Base-by-base conservation (phyloP, 2,797 vertebrate genomes). In the Bryconaethiops microstoma region DNA sequence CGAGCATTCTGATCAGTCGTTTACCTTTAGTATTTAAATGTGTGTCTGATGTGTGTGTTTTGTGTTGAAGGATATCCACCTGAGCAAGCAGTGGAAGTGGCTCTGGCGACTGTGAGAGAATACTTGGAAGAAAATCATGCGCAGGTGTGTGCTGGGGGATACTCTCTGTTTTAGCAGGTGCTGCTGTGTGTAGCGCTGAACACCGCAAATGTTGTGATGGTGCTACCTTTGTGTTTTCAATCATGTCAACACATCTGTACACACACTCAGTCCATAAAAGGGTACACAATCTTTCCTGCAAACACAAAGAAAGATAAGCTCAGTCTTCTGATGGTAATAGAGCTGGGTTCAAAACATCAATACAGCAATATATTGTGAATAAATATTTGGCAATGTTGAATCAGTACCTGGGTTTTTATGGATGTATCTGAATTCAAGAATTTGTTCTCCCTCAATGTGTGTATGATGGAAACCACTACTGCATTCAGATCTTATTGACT, bases 111-210 rank as follows among this genome's bases (percentile, higher is more conserved):
- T 4, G 92, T 96, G 87, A 94, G 94, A 84, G 90, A 94, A 81
- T 97, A 94, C 93, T 92, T 97, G 87, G 94, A 96, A 80, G 88
- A 94, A 54, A 92, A 96, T 87, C 93, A 94, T 65, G 92, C 94
- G 83, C 94, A 96, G 95, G 96, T 96, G 87, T 64, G 82, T 76
- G 70, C 74, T 79, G 78, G 16, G 70, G 42, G 67, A 57, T 52
- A 65, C 48, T 85, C 81, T 81, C 78, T 65, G 62, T 68, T 85
- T 80, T 77, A 77, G 73, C 73, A 42, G 63, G 77, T 79, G 81
- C 70, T 87, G 83, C 83, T 83, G 65, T 83, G 79, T 85, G 68
- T 68, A 59, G 73, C 21, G 57, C 79, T 74, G 48, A 75, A 80
- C 68, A 76, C 10, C 55, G 39, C 21, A 78, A 71, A 75, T 82